Base-by-base conservation (phyloP, 2,888 invertebrate genomes). In the Lasioglossum lativentre region DNA sequence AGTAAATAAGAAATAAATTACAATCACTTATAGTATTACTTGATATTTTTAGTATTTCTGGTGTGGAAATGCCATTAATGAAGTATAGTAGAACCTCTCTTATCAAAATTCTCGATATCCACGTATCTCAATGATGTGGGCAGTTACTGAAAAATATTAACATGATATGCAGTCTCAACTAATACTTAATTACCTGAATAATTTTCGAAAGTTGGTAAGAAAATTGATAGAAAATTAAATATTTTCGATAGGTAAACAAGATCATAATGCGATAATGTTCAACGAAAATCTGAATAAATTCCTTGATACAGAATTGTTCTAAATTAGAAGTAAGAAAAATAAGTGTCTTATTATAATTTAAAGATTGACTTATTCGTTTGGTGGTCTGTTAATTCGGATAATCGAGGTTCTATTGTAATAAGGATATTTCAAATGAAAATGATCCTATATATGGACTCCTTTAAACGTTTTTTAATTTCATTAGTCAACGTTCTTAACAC, bases 381-480 rank as follows among this genome's bases (percentile, higher is more conserved):
- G 23, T 19, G 19, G 12, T 23, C 38, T 34, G 30, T 68, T 38
- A 23, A 68, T 68, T 68, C 38, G 34, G 66, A 38, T 38, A 68
- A 38, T 68, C 68, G 68, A 68, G 68, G 68, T 68, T 68, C 38
- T 68, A 68, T 34, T 23, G 68, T 68, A 68, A 68, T 66, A 70
- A 70, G 70, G 70, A 40, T 70, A 40, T 14, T 40, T 40, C n/a
- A 70, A 63, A 40, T 70, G 70, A 70, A 70, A 70, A 70, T 40
- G 70, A 70, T 70, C 70, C 70, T 40, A 40, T 23, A 14, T 40
- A 70, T 38, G 38, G 38, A 40, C 70, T 40, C 40, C 70, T 70
- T 70, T 70, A 70, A 38, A 70, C 70, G 40, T n/a, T 70, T 38
- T 70, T 70, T 70, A 70, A 70, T 70, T 70, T 70, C 70, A 70